phyloP scores from a whole-genome alignment of 2,113 vertebrate genomes.

The Spheniscus mendiculus region DNA sequence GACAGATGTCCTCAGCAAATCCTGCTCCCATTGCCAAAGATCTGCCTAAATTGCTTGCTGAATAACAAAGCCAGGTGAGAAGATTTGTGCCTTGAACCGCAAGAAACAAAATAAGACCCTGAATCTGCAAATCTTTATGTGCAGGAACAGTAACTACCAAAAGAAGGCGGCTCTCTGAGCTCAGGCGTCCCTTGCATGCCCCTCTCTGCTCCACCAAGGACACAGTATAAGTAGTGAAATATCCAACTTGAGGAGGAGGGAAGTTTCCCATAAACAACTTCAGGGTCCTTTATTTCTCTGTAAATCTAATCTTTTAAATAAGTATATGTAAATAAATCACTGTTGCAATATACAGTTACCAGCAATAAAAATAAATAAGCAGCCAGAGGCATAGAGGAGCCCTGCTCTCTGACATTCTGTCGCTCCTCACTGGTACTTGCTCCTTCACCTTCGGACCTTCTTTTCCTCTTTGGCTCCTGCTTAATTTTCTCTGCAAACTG shows the following conservation, averaged over 20 bases:
- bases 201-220: not conserved
- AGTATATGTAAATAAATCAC: not conserved
- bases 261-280: not conserved
- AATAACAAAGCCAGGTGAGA: not conserved
- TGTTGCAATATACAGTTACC: not conserved
- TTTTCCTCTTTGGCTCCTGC: constrained; percentile 9
- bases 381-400: not conserved
- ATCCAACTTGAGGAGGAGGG: not conserved
- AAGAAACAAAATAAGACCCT: not conserved
- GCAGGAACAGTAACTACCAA: not conserved
- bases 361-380: constrained; percentile 25
- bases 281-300: not conserved
- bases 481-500: constrained; percentile 18
- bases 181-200: not conserved
- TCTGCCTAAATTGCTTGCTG: not conserved
- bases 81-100: not conserved
- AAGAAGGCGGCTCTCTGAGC: not conserved
- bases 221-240: not conserved
- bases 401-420: constrained; percentile 24
- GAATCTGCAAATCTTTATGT: not conserved
- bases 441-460: constrained; percentile 24
- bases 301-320: not conserved
- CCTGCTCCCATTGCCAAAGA: not conserved
- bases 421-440: not conserved
- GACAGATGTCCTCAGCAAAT: not conserved